Conservation (phyloP, 2,113 vertebrate species). For the Sylvia atricapilla region DNA sequence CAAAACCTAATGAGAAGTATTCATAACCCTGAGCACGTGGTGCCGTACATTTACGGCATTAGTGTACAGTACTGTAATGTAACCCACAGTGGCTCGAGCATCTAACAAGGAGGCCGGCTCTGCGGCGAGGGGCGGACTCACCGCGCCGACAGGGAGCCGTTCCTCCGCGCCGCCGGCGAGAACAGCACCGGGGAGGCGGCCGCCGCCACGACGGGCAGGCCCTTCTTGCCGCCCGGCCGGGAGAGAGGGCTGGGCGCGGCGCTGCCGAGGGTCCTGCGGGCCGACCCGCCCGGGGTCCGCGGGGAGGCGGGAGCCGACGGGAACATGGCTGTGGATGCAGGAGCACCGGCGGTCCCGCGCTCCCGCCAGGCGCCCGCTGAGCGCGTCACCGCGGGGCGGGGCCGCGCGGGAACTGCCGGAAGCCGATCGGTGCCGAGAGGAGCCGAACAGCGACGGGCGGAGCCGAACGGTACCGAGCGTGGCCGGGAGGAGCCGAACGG, state of each 20-base stretch:
- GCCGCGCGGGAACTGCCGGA: not conserved
- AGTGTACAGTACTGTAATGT: fast-evolving
- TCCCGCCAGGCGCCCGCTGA: not conserved
- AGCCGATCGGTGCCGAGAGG: not conserved
- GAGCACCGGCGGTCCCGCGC: fast-evolving
- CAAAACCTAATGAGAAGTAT: fast-evolving
- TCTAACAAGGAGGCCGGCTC: fast-evolving
- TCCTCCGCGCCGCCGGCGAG: constrained; percentile 66
- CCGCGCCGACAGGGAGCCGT: constrained; percentile 66
- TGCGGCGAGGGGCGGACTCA: constrained; percentile 6
- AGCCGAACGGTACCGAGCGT: not conserved
- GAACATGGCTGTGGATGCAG: constrained; percentile 36
- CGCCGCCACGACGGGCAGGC: constrained; percentile 1
- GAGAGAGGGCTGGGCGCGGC: constrained; percentile 55
- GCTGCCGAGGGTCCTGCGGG: constrained; percentile 51
- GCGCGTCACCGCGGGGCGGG: not conserved
- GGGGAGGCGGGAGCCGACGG: constrained; percentile 51
- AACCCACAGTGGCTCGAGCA: fast-evolving
- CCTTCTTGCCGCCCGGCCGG: constrained; percentile 50
- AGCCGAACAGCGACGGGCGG: not conserved
- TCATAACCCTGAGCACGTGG: fast-evolving
- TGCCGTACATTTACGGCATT: too few species aligned
- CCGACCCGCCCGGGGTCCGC: constrained; percentile 52
- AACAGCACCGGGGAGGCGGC: constrained; percentile 62
- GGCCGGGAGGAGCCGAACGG: not conserved